Evolutionary conservation across 2,113 vertebrate species (phyloP).

Genomic region (Hippopotamus amphibius): DNA sequence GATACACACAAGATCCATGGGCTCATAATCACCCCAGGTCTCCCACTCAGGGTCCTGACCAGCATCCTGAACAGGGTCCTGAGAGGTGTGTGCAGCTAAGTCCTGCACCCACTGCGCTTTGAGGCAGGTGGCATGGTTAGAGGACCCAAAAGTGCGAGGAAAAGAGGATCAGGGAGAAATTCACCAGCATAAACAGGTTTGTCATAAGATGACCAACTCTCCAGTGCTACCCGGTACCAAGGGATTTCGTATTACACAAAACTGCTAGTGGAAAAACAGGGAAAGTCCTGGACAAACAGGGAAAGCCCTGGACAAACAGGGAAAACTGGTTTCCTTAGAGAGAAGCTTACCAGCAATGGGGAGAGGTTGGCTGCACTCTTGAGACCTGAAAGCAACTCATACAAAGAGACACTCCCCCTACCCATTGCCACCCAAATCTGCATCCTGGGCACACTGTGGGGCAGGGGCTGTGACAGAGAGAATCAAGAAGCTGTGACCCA

Average conservation of each 20-base stretch:
- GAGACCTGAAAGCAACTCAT: too few species aligned
- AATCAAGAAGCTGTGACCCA: neutral
- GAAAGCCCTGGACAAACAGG: neutral
- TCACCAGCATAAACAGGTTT: neutral
- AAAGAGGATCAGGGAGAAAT: neutral
- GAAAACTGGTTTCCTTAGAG: neutral
- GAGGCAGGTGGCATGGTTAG: neutral
- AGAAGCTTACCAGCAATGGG: neutral
- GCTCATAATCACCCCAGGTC: neutral
- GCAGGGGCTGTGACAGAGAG: neutral
- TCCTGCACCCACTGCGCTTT: neutral
- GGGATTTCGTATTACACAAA: neutral
- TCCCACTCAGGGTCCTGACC: too few species aligned
- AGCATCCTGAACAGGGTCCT: neutral
- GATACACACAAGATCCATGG: neutral
- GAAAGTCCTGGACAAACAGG: neutral
- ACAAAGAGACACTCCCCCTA: neutral
- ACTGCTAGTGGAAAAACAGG: neutral
- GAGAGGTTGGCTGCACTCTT: too few species aligned
- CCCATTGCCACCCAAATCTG: rapidly evolving
- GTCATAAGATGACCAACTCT: neutral
- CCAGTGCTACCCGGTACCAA: neutral
- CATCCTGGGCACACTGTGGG: neutral
- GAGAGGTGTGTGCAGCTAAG: neutral
- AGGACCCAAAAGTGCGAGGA: neutral